A percentile compares a stretch with the other conserved stretches of the same genome.
Evolutionary conservation across 2,797 vertebrate genomes (phyloP).

Genomic region (Crocodylus rhombifer): DNA sequence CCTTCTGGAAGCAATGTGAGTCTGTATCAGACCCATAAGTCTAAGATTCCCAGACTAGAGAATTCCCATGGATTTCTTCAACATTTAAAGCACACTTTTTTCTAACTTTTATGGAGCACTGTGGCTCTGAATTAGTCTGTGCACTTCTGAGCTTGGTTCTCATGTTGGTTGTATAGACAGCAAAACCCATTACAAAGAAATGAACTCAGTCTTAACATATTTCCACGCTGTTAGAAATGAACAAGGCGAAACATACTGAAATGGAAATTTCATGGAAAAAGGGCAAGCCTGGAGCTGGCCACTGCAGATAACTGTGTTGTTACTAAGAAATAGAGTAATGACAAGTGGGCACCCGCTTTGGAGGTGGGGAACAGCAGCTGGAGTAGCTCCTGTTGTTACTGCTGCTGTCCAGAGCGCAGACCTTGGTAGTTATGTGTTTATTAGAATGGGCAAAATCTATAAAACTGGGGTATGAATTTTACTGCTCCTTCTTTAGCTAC

Average conservation of each 20-base stretch:
- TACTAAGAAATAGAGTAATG: neutral
- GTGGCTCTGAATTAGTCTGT: neutral
- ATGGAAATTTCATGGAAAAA: neutral
- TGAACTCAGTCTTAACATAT: neutral
- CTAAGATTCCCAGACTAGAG: neutral
- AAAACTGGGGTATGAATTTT: neutral
- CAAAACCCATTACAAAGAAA: neutral
- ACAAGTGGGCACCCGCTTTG: too few relatives aligned
- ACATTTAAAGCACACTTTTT: neutral
- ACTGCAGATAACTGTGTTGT: rapidly evolving
- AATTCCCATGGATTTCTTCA: neutral
- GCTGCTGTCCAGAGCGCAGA: too few relatives aligned
- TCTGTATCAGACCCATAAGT: neutral
- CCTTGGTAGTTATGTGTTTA: too few relatives aligned
- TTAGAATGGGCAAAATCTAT: neutral
- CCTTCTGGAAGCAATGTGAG: neutral
- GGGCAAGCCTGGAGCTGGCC: neutral
- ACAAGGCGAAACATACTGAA: neutral
- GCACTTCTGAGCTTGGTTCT: neutral
- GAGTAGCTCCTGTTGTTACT: too few relatives aligned
- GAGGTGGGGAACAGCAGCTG: too few relatives aligned
- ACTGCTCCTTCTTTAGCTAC: neutral
- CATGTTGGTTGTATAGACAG: neutral
- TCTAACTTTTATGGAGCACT: neutral
- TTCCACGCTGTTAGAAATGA: neutral